Evolutionary conservation across 2,113 vertebrate genomes (phyloP), one percentile per base, ranked within the genome.

Genomic region (Mohoua ochrocephala): DNA sequence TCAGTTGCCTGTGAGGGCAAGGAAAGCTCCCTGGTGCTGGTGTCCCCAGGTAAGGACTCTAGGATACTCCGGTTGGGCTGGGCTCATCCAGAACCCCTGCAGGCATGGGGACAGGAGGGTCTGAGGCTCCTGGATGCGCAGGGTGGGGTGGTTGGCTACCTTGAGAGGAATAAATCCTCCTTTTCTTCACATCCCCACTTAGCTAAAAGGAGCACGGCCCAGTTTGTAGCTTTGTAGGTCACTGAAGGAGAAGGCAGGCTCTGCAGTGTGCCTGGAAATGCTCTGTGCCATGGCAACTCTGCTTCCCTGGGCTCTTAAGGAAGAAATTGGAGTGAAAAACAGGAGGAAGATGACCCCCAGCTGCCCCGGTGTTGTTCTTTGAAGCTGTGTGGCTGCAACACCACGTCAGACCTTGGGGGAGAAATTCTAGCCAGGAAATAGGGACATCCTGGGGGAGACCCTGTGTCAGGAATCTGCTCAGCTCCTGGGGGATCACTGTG

Each of bases 161-260:
- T 60, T 23, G 19, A 37, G 54, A 61, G 69, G 67, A 60, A 2
- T 10, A 61, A 92, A 47, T 60, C 45, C 41, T 93, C 31, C 52
- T 94, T 88, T 73, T 56, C 65, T 73, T 70, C 41, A n/a, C 42
- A 30, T 71, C 63, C 45, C 59, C 28, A 5, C 41, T 33, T 59
- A 86, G 80, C 94, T 96, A 81, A 93, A 95, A 92, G 69, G 83
- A 93, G 71, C 71, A 6, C 0, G 3, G 94, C 96, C 92, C 85
- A 59, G 2, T 93, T 91, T 65, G 75, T 76, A 79, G 88, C 71
- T 93, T 93, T 95, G 92, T 95, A 95, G 94, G 95, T 91, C 91
- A 83, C 42, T 24, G 88, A 76, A 97, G 90, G 95, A 94, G 90
- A 87, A 67, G 63, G 75, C 76, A 67, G 57, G 79, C 91, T 95